Conservation (phyloP, 2,113 vertebrate species). For the Glaucidium brasilianum region DNA sequence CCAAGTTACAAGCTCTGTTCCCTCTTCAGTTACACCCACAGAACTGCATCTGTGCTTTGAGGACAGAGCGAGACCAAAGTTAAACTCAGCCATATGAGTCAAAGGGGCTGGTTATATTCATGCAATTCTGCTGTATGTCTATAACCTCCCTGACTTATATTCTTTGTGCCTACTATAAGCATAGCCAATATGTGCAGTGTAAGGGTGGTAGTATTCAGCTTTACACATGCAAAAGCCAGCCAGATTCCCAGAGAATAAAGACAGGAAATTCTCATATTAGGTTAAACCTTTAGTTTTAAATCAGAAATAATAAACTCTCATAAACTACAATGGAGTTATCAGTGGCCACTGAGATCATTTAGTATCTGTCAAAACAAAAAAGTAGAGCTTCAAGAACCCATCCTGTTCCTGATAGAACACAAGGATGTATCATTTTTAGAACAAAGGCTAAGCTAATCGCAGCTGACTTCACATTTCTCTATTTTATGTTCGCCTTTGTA, state of each 20-base stretch:
- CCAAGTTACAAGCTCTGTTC: constrained; percentile 22
- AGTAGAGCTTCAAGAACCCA: background rate
- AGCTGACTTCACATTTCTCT: constrained; percentile 37
- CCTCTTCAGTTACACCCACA: background rate
- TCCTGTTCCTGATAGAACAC: background rate
- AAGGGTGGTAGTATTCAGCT: background rate
- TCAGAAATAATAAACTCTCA: background rate
- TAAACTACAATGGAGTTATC: background rate
- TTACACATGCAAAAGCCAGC: background rate
- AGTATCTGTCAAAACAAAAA: background rate
- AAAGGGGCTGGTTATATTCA: background rate
- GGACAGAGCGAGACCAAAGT: background rate
- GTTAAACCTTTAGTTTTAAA: background rate
- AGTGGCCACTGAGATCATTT: background rate
- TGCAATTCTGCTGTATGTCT: background rate
- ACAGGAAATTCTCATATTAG: background rate
- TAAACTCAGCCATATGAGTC: background rate
- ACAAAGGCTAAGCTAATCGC: constrained; percentile 28
- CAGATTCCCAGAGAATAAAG: background rate
- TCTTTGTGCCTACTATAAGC: background rate
- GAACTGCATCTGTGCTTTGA: background rate
- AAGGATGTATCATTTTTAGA: constrained; percentile 27
- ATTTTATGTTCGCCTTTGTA: constrained; percentile 29
- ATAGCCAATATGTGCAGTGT: background rate
- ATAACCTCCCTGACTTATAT: background rate